Conservation (phyloP, 2,888 invertebrate species). For the Spisula subtruncata region DNA sequence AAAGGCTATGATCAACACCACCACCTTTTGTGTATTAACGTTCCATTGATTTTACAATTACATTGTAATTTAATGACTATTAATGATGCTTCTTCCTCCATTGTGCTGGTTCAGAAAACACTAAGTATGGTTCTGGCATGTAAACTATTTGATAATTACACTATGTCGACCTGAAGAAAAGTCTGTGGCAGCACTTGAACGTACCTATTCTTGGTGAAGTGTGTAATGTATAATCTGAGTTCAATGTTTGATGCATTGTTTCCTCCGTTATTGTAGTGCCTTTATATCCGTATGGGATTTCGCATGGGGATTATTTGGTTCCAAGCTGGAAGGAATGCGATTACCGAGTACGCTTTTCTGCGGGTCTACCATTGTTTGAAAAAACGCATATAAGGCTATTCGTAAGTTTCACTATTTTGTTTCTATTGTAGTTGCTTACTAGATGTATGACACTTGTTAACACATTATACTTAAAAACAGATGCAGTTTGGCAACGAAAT, state of each 20-base stretch:
- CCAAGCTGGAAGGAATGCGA: neutral
- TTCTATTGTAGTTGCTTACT: neutral
- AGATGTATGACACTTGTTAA: neutral
- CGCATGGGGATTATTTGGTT: neutral
- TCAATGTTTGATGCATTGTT: neutral
- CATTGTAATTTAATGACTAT: too few relatives aligned
- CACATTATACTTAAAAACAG: neutral
- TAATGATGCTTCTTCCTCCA: too few relatives aligned
- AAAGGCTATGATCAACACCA: too few relatives aligned
- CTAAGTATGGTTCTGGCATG: neutral
- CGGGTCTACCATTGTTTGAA: slow-evolving; percentile 18
- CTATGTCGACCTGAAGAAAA: too few relatives aligned
- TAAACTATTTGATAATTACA: too few relatives aligned
- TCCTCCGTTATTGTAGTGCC: neutral
- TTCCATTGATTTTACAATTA: too few relatives aligned
- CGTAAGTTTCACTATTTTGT: neutral
- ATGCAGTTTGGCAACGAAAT: too few relatives aligned
- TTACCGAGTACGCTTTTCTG: neutral
- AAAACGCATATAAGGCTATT: neutral
- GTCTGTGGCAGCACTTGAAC: too few relatives aligned
- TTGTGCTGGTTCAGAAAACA: neutral
- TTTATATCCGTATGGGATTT: neutral
- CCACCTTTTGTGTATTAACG: too few relatives aligned
- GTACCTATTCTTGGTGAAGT: neutral
- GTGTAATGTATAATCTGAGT: neutral